phyloP scores from a whole-genome alignment of 2,113 vertebrate species.

The Coptodon bakossiorum region DNA sequence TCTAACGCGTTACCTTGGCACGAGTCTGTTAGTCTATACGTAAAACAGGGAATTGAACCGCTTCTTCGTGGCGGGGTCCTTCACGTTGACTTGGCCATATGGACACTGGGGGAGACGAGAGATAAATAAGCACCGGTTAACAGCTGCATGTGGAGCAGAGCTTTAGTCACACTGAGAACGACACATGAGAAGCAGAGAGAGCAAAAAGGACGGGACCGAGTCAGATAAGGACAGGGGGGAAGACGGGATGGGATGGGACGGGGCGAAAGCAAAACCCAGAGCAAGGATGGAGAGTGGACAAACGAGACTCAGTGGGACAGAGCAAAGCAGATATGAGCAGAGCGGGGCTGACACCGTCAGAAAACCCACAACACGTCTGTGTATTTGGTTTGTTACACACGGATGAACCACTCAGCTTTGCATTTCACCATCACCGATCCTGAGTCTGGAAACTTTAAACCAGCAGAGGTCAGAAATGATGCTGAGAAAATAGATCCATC shows the following conservation, averaged over 20 bases:
- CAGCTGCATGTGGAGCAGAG: background rate
- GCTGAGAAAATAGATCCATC: background rate
- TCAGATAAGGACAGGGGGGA: background rate
- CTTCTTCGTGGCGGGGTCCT: constrained; percentile 81
- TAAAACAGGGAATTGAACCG: constrained; percentile 76
- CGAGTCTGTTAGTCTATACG: constrained; percentile 28
- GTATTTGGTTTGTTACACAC: background rate
- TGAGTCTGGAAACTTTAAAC: background rate
- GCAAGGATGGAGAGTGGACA: background rate
- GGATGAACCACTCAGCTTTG: background rate
- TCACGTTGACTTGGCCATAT: constrained; percentile 79
- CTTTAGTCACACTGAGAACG: constrained; percentile 3
- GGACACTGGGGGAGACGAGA: constrained; percentile 77
- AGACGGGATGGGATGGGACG: background rate
- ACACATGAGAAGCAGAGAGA: background rate
- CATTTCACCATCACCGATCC: background rate
- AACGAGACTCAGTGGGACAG: background rate
- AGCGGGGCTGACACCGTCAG: background rate
- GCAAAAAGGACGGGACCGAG: background rate
- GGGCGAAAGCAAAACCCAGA: background rate
- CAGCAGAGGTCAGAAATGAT: background rate
- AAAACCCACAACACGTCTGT: background rate
- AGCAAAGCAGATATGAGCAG: background rate
- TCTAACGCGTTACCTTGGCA: constrained; percentile 1
- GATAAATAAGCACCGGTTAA: constrained; percentile 43